Evolutionary conservation across 2,888 invertebrate species (phyloP), one percentile per base, ranked within the genome.

Genomic region (Dryadula phaetusa): DNA sequence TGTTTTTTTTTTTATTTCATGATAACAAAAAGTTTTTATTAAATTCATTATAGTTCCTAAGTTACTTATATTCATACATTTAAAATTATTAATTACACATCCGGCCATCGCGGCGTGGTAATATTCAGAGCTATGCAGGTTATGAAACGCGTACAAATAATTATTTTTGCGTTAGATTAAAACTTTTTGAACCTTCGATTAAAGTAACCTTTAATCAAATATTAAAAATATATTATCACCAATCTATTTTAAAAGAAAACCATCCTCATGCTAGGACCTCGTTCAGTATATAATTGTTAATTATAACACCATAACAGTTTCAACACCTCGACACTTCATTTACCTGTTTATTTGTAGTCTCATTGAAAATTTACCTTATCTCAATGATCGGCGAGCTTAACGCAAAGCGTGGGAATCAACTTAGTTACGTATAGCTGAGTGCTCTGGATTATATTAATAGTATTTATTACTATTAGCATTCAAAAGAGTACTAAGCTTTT

Each of bases 321-420:
- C 42, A 16, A 25, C 44, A 44, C 10, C 25, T 25, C 25, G 18
- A 44, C 58, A 60, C 44, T 60, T 60, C 28, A 44, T 44, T 60
- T 44, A 44, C 22, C 58, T 44, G 58, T 60, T 44, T 12, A 28
- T 60, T 60, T 60, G 58, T 60, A 28, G 18, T 60, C 42, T 44
- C 58, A 60, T 60, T 60, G 28, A 60, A 60, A 44, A 60, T 60
- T 60, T 32, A 42, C 42, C 44, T 28, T 44, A 60, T 60, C 58
- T 60, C 25, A 28, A 16, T 42, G 58, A 60, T 60, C 44, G 40
- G 58, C 40, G 42, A 58, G 28, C 58, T 25, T 25, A 60, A 60
- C 44, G 28, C 58, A 16, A 60, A 60, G 58, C 58, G 58, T 60
- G 58, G 58, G 58, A 60, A 60, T 42, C 25, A 25, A 42, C 44